These are phyloP conservation scores for Musca vetustissima DNA, from an alignment of 1,140 invertebrate species.

Conservation along the genomic window DNA sequence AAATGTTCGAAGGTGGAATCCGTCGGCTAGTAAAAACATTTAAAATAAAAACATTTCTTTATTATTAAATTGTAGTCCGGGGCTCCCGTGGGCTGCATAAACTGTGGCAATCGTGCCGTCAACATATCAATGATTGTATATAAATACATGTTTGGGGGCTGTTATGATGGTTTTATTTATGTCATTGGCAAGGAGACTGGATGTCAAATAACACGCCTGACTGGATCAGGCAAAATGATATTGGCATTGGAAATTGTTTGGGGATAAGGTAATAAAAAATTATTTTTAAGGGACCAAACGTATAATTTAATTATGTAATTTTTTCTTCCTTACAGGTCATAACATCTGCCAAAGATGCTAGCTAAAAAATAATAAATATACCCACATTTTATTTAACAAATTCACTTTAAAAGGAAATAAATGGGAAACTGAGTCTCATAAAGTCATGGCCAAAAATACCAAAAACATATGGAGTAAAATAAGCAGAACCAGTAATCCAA, in stretches of 20 bases:
- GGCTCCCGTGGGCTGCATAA: constrained; percentile 31
- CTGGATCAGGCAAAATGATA: constrained; percentile 67
- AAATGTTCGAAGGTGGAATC: no score
- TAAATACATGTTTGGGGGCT: constrained; percentile 65
- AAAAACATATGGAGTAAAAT: no score
- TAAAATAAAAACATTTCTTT: no score
- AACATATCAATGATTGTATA: constrained; percentile 62
- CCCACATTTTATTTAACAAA: constrained; percentile 28
- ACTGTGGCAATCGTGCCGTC: constrained; percentile 68
- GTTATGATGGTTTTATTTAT: constrained; percentile 72
- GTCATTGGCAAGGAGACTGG: constrained; percentile 61
- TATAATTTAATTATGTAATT: not conserved
- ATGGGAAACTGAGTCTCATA: no score
- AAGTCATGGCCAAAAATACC: no score
- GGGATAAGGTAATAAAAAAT: constrained; percentile 61
- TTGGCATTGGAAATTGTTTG: constrained; percentile 64
- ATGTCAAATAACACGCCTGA: constrained; percentile 58
- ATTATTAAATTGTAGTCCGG: not conserved
- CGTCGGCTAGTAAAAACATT: constrained; percentile 39
- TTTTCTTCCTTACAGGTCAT: constrained; percentile 37
- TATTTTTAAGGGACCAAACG: not conserved
- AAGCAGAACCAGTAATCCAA: no score
- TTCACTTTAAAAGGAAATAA: no score
- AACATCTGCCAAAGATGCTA: constrained; percentile 48
- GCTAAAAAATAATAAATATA: constrained; percentile 42